Base-by-base conservation (phyloP, 2,797 vertebrate genomes). In the Tangara arthus region DNA sequence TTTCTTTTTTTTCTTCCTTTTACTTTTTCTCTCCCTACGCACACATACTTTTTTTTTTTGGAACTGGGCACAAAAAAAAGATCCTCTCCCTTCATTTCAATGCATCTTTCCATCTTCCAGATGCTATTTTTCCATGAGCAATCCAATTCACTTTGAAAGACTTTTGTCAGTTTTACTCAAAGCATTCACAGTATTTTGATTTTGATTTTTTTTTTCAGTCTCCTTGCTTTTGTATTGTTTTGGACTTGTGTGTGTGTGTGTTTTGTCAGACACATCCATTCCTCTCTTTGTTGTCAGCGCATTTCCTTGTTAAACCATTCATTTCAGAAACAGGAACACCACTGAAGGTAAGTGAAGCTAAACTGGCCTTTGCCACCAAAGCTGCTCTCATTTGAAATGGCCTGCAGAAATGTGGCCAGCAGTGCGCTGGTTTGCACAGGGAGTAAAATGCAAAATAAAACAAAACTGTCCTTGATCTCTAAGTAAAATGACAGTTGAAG, bases 341-440 rank as follows among this genome's bases (percentile, higher is more conserved):
- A 50, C 82, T 82, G 83, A 97, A 98, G 98, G 98, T 98, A 98
- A 98, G 98, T 98, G 94, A 97, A 93, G 95, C 87, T 93, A 95
- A 96, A 82, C 86, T 70, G 92, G 82, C 93, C 80, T 97, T 95
- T 95, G 76, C 82, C 89, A 82, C 78, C 71, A 88, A 93, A 84
- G 39, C 41, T 93, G 59, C 57, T 95, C 53, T 94, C 66, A 11
- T 82, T 92, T 92, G 53, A 75, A 93, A 85, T 68, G 75, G 37
- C 32, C 6, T 42, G 46, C 57, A 71, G 73, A 90, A 87, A 56
- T 30, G 69, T 59, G 86, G 49, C 68, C 77, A 63, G 77, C 15
- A 2, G 61, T 7, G 11, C 35, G 42, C 64, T 13, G 4, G 39
- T 37, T 82, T 82, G 55, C 3, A 0, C 28, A 56, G 68, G 60